Base-by-base conservation (phyloP, 1,140 invertebrate species). In the Dinothrombium tinctorium region DNA sequence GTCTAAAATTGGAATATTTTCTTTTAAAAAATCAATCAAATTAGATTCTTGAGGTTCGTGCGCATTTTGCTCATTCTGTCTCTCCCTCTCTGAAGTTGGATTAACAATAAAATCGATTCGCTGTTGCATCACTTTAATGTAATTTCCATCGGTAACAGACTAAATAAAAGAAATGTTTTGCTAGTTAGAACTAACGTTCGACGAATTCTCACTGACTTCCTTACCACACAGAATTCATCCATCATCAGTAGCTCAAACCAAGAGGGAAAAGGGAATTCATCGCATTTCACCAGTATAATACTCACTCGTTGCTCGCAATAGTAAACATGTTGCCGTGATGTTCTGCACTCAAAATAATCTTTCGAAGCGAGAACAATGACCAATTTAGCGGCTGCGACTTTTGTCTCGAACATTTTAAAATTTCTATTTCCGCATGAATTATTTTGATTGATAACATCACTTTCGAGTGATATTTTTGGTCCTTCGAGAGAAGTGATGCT, bases 291-390 rank as follows among this genome's bases (percentile, higher is more conserved):
- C 11, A 56, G 46, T 9, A 62, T 50, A 24, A 59, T 40, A 33
- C 48, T 47, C 41, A 60, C 60, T 36, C 60, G 51, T 24, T 60
- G 57, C 46, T 60, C 59, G 55, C 58, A 59, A 45, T 61, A 62
- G 44, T 54, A 62, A 20, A 59, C 50, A 54, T 62, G 59, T 46
- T 63, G 58, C 36, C 56, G 54, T 41, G 57, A 62, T 12, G 51
- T 54, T 39, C 46, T 52, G 9, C 58, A 60, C 15, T 47, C 37
- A 12, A 54, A 49, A 48, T 60, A 63, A 7, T 50, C 49, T 41
- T 56, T 41, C 6, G 59, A 62, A 6, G 59, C 43, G 17, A 63
- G 39, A 25, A 58, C 47, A 12, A 63, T 49, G 4, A 63, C 48
- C 8, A 59, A 47, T 24, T 51, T 50, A 33, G 58, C 58, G 41